Evolutionary conservation across 1,140 invertebrate species (phyloP), one percentile per base, ranked within the genome.

Genomic region (Drosophila pseudoobscura): DNA sequence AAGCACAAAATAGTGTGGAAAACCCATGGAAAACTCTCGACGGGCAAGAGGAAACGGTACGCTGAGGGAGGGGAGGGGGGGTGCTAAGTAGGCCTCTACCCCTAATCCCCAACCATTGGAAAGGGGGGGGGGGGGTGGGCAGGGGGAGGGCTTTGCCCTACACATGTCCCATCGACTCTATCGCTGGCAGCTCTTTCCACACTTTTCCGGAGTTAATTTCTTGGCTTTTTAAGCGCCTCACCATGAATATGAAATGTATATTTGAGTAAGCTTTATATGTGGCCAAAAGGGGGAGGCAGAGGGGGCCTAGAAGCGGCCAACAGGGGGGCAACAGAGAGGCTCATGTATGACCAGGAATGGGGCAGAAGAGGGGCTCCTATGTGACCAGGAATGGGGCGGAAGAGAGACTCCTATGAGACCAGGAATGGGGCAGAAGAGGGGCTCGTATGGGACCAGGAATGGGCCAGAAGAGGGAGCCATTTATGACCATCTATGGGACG

Each of bases 231-330:
- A 84, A 83, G 80, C 77, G 58, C 75, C 64, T 52, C 78, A 64
- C 78, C 76, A 85, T 85, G 82, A 85, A 85, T 85, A 82, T 82
- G 83, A 85, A 85, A 85, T 85, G 82, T 85, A 64, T 85, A 87
- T 85, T 82, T 85, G 80, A 77, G 78, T 76, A 82, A 69, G 78
- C 74, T 82, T 69, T 80, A 72, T 87, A 80, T 85, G 57, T 11
- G 6, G 46, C 2, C 20, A 9, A 11, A 11, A n/a, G n/a, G 6
- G 29, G 13, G 17, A 8, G 0, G 3, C 1, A 17, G 17, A 17
- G 17, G 17, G 17, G 17, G 17, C 0, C 17, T n/a, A 17, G 0
- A 17, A 17, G 17, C 20, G 20, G 20, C 24, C 5, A 26, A 26
- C 4, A 17, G 1, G 8, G 45, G 35, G 0, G 13, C 22, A 3